phyloP scores from a whole-genome alignment of 2,797 vertebrate species.

The Pseudomugil gertrudae region DNA sequence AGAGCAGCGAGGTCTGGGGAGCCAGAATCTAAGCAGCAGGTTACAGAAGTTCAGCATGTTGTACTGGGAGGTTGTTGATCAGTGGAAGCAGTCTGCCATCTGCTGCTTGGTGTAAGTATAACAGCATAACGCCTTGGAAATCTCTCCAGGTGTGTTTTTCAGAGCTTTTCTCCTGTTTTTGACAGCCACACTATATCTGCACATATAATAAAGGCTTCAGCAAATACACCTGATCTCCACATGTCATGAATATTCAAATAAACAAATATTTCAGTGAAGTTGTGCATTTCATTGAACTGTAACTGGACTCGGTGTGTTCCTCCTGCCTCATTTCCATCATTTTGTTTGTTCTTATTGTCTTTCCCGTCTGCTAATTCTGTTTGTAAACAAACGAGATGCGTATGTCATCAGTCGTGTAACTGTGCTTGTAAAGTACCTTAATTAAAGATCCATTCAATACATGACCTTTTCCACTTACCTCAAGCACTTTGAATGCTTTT shows the following conservation, averaged over 20 bases:
- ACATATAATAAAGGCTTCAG: not conserved
- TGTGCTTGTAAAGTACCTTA: conserved; percentile 75
- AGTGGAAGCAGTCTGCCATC: conserved; percentile 87
- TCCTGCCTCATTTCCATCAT: not conserved
- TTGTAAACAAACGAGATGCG: conserved; percentile 66
- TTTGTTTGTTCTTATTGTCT: conserved; percentile 31
- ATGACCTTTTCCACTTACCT: conserved; percentile 78
- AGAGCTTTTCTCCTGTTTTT: conserved; percentile 6
- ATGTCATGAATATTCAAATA: not conserved
- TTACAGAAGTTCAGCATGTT: conserved; percentile 71
- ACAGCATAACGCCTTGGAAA: conserved; percentile 21
- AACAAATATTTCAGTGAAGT: not conserved
- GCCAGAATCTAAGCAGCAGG: conserved; percentile 70
- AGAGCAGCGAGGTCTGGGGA: conserved; percentile 77
- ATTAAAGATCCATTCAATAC: conserved; percentile 79
- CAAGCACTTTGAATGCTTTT: conserved; percentile 73
- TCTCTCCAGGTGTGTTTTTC: conserved; percentile 12
- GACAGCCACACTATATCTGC: not conserved
- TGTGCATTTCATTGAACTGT: conserved; percentile 11
- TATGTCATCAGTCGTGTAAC: conserved; percentile 70
- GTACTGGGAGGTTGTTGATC: conserved; percentile 46
- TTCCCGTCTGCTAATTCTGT: conserved; percentile 36
- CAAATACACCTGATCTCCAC: not conserved
- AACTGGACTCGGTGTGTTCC: conserved; percentile 7
- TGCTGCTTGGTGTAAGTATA: conserved; percentile 66